Percentiles rank a stretch among this genome's conserved stretches.
These are phyloP conservation scores for Tetrax tetrax DNA, from an alignment of 2,113 vertebrate species.

Conservation along the genomic window DNA sequence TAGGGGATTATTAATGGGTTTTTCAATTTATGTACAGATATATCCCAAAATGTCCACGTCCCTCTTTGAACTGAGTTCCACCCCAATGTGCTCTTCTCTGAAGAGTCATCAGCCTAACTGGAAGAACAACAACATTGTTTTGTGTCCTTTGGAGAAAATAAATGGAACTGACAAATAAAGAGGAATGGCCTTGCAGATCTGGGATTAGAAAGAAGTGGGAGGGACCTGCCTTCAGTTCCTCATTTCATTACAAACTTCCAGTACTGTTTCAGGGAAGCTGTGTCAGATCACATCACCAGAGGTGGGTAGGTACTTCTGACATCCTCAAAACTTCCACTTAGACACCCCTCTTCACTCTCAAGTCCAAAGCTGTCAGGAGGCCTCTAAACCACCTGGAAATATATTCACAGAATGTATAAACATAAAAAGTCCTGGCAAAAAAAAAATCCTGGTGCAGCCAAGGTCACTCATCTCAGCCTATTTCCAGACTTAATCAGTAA, in stretches of 20 bases:
- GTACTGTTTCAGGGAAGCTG: background rate
- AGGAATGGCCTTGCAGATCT: background rate
- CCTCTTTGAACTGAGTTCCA: background rate
- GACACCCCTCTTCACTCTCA: fast-evolving
- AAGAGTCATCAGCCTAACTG: background rate
- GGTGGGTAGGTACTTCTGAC: background rate
- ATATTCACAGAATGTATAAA: background rate
- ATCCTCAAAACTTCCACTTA: background rate
- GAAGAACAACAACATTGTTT: fast-evolving
- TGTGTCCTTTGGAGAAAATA: background rate
- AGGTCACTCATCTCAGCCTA: fast-evolving
- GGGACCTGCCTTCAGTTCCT: background rate
- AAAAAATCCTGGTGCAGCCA: background rate
- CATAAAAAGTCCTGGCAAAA: background rate
- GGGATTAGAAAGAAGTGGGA: background rate
- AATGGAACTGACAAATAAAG: background rate
- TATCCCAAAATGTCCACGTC: background rate
- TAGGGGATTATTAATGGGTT: background rate
- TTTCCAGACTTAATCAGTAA: background rate
- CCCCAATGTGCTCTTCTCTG: background rate
- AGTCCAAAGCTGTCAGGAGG: background rate
- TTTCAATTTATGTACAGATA: background rate
- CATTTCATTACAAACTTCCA: background rate
- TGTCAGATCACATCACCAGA: background rate
- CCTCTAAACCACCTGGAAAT: background rate